These are phyloP conservation scores for Thyatira batis DNA, from an alignment of 2,888 invertebrate genomes.

Conservation along the genomic window DNA sequence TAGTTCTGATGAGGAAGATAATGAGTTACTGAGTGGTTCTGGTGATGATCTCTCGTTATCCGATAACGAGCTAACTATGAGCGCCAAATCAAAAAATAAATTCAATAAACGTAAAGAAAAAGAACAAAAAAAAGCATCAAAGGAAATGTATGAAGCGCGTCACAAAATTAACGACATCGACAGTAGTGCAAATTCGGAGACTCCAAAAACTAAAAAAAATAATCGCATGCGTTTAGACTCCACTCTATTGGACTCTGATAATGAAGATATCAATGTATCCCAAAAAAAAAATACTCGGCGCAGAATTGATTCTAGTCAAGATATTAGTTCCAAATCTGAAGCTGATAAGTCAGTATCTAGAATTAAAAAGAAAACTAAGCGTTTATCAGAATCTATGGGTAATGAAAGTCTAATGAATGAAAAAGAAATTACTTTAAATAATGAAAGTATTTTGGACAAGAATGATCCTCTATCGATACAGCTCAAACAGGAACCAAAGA, in stretches of 20 bases:
- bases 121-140: conserved; percentile 71
- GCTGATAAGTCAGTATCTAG: conserved; percentile 24
- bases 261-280: conserved; percentile 33
- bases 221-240: conserved; percentile 50
- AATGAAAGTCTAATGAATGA: conserved; percentile 50
- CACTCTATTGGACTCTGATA: conserved; percentile 49
- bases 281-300: conserved; percentile 53
- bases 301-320: conserved; percentile 60
- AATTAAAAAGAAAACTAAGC: conserved; percentile 41
- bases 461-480: conserved; percentile 54
- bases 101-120: conserved; percentile 66
- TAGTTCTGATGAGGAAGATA: conserved; percentile 73
- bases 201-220: conserved; percentile 34
- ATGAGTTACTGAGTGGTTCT: conserved; percentile 67
- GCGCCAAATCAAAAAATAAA: conserved; percentile 67
- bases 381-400: conserved; percentile 43
- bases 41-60: conserved; percentile 70
- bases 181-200: conserved; percentile 20
- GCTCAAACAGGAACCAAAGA: conserved; percentile 62
- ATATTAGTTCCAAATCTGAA: conserved; percentile 32
- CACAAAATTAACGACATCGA: conserved; percentile 52
- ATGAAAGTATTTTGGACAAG: conserved; percentile 36
- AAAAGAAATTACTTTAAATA: conserved; percentile 57
- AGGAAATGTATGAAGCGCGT: conserved; percentile 72
- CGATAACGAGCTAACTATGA: conserved; percentile 71